Evolutionary conservation across 2,113 vertebrate genomes (phyloP), one percentile per base, ranked within the genome.

Genomic region (Numida meleagris): DNA sequence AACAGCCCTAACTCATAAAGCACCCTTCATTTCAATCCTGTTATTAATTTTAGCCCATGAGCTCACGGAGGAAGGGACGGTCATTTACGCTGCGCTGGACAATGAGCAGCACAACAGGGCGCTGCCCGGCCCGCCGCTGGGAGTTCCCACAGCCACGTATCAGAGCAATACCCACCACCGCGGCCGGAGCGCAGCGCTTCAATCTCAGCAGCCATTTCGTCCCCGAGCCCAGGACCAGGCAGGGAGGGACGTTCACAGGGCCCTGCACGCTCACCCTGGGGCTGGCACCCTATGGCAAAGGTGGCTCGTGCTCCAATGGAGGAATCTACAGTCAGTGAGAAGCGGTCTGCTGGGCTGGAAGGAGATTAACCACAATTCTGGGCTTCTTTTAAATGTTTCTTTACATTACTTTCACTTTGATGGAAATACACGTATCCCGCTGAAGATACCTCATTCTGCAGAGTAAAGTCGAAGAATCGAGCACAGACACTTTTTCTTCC

Each of bases 41-140:
- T 55, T 72, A 90, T 97, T 95, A 92, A 93, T 94, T 93, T 95
- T 90, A 96, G 88, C 73, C 66, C 4, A 4, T 95, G 94, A 95
- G 91, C 90, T 96, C 91, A 90, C 2, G 1, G 76, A 93, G 93
- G 94, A 95, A 95, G 88, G 79, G 93, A 95, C 82, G 68, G 85
- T 83, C 90, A 91, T 95, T 96, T 91, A 70, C 91, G 46, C 20
- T 31, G 72, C 70, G 36, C 78, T 13, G 4, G 71, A 95, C 93
- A 95, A 93, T 78, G 73, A 71, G 68, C 82, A 95, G 87, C 82
- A 53, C 91, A 78, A 86, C 93, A 89, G 91, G 94, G 93, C 43
- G 2, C 95, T 95, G 93, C 93, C 94, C 90, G 90, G 79, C 90
- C 80, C 10, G 0, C 29, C 5, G 0, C 50, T 74, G 76, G 90